Percentiles rank a stretch among this genome's conserved stretches.
These are phyloP conservation scores for Menidia menidia DNA, from an alignment of 2,797 vertebrate genomes.

Conservation along the genomic window DNA sequence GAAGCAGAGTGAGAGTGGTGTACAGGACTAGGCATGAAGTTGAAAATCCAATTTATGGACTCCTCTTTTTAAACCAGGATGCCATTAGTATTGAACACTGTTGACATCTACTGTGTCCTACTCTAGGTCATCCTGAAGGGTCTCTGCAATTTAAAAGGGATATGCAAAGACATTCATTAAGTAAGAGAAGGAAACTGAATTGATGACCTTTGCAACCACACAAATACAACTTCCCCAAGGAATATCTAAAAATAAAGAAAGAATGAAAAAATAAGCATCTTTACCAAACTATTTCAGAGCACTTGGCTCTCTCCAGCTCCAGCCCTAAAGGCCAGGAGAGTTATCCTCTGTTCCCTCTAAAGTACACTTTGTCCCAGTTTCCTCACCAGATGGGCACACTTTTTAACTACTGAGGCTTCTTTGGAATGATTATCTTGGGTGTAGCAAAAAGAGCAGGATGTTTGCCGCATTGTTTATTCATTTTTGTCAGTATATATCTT, in stretches of 20 bases:
- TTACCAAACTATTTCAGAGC: slow-evolving; percentile 72
- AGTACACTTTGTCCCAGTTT: slow-evolving; percentile 85
- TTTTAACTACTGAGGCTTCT: slow-evolving; percentile 77
- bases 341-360: slow-evolving; percentile 79
- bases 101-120: slow-evolving; percentile 24
- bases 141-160: slow-evolving; percentile 18
- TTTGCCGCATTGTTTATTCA: slow-evolving; percentile 38
- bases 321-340: slow-evolving; percentile 78
- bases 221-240: slow-evolving; percentile 50
- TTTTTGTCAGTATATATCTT: slow-evolving; percentile 36
- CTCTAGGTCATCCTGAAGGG: slow-evolving; percentile 14
- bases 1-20: slow-evolving; percentile 25
- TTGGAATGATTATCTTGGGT: slow-evolving; percentile 75
- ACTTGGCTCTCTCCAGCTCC: slow-evolving; percentile 67
- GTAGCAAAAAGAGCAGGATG: slow-evolving; percentile 70
- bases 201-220: slow-evolving; percentile 68
- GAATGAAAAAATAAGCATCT: slow-evolving; percentile 67
- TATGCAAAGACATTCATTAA: slow-evolving; percentile 48
- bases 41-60: slow-evolving; percentile 63
- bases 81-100: slow-evolving; percentile 61
- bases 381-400: slow-evolving; percentile 81
- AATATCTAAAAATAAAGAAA: slow-evolving; percentile 66
- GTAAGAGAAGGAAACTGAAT: slow-evolving; percentile 55
- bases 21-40: slow-evolving; percentile 36
- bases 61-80: slow-evolving; percentile 38